Percentiles rank a stretch among this genome's conserved stretches.
Evolutionary conservation across 2,888 invertebrate genomes (phyloP).

Genomic region (Macrosoma leucophasiata): DNA sequence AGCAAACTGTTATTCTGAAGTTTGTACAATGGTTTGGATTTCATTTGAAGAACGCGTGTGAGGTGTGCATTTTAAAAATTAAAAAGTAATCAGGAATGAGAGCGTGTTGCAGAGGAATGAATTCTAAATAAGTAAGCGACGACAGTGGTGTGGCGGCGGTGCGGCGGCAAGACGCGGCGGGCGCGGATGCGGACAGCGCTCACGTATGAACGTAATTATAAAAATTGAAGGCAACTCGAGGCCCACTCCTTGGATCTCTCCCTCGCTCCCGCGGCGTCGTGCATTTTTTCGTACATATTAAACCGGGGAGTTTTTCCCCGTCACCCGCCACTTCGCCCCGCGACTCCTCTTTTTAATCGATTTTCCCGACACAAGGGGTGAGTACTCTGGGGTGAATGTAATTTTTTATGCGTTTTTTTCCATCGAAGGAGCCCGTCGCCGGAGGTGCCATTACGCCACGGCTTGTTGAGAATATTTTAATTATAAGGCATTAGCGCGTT

Average conservation of each 20-base stretch:
- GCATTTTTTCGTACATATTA: conserved; percentile 77
- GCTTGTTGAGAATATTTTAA: conserved; percentile 77
- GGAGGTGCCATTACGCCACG: conserved; percentile 76
- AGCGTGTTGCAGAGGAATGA: conserved; percentile 40
- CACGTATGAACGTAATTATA: conserved; percentile 78
- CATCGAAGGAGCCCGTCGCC: conserved; percentile 67
- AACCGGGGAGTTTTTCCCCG: too few relatives aligned
- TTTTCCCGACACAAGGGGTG: conserved; percentile 76
- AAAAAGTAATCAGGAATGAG: conserved; percentile 43
- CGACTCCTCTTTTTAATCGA: conserved; percentile 76
- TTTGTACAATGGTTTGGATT: conserved; percentile 22
- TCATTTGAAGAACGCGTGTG: conserved; percentile 24
- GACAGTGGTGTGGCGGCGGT: conserved; percentile 26
- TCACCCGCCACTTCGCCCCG: conserved; percentile 54
- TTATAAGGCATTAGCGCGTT: conserved; percentile 76
- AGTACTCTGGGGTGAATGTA: conserved; percentile 76
- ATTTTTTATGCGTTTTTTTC: conserved; percentile 76
- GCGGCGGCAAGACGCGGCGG: conserved; percentile 31
- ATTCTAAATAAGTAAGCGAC: conserved; percentile 55
- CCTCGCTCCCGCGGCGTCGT: conserved; percentile 68
- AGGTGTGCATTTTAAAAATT: conserved; percentile 39
- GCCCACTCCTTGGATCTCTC: conserved; percentile 58
- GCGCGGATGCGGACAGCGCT: conserved; percentile 64
- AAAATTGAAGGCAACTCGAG: conserved; percentile 72
- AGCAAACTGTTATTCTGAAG: too few relatives aligned